Evolutionary conservation across 2,113 vertebrate genomes (phyloP).

Genomic region (Catagonus wagneri): DNA sequence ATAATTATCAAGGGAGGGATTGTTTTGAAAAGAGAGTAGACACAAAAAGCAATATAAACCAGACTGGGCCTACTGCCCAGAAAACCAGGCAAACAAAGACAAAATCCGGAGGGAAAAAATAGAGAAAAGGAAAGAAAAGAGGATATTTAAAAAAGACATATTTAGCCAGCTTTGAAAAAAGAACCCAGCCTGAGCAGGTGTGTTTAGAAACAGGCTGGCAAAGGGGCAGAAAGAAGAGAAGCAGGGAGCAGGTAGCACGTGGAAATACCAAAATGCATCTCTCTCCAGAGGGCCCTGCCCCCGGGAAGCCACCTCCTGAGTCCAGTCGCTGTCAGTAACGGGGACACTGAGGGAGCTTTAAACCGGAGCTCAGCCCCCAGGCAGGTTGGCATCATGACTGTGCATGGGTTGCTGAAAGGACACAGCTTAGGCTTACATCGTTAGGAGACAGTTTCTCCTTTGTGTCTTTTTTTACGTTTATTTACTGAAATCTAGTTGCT

Average conservation of each 20-base stretch:
- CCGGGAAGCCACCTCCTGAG: fast-evolving
- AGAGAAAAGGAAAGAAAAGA: background rate
- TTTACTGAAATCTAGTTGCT: background rate
- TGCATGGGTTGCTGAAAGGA: conserved; percentile 29
- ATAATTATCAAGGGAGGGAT: background rate
- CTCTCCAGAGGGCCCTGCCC: background rate
- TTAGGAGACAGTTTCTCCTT: conserved; percentile 29
- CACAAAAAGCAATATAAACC: conserved; percentile 45
- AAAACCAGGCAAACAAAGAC: conserved; percentile 52
- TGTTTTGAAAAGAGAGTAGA: conserved; percentile 39
- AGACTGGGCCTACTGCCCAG: conserved; percentile 38
- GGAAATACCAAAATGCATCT: background rate
- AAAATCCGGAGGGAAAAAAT: background rate
- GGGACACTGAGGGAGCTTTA: too few species aligned
- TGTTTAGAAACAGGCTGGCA: background rate
- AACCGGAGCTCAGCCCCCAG: background rate
- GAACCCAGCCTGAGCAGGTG: background rate
- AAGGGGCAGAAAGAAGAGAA: background rate
- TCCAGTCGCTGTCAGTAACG: background rate
- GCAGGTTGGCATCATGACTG: conserved; percentile 64
- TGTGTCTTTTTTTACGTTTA: background rate
- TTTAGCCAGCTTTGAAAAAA: conserved; percentile 8
- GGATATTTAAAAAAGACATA: background rate
- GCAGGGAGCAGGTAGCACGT: background rate
- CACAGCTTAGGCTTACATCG: conserved; percentile 74